A percentile compares a stretch with the other conserved stretches of the same genome.
Conservation (phyloP, 2,113 vertebrate genomes). For the Archilochus colubris region DNA sequence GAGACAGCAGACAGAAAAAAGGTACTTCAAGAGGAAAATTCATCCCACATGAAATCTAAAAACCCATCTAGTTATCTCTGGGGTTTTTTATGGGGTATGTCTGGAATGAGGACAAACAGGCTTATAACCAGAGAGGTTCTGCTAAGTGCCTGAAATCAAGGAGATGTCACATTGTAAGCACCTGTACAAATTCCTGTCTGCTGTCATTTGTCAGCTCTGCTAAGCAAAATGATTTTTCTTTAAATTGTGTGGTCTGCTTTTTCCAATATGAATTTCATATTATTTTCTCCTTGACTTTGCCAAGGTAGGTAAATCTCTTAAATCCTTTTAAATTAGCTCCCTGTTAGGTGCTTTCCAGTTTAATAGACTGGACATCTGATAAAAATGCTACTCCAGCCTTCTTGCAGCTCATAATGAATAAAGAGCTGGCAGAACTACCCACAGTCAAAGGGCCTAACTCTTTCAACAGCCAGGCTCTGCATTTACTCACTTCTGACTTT, state of each 20-base stretch:
- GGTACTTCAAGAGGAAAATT: not conserved
- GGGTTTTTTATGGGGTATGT: not conserved
- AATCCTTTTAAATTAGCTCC: not conserved
- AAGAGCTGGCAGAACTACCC: not conserved
- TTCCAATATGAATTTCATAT: not conserved
- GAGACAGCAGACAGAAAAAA: not conserved
- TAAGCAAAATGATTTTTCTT: slow-evolving; percentile 12
- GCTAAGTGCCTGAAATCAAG: slow-evolving; percentile 42
- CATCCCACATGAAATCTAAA: not conserved
- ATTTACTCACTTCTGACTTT: not conserved
- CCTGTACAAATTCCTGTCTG: slow-evolving; percentile 3
- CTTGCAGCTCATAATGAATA: not conserved
- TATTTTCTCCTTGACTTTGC: slow-evolving; percentile 16
- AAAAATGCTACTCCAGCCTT: not conserved
- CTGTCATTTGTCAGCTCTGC: slow-evolving; percentile 24
- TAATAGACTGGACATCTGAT: not conserved
- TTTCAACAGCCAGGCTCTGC: not conserved
- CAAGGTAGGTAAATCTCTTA: not conserved
- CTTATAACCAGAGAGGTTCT: slow-evolving; percentile 13
- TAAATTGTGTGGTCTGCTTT: not conserved
- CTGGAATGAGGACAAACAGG: slow-evolving; percentile 36
- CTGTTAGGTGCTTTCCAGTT: not conserved
- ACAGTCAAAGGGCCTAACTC: not conserved
- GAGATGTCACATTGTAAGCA: slow-evolving; percentile 3
- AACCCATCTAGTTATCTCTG: not conserved